phyloP scores from a whole-genome alignment of 1,140 invertebrate species.

The Metaphire vulgaris region DNA sequence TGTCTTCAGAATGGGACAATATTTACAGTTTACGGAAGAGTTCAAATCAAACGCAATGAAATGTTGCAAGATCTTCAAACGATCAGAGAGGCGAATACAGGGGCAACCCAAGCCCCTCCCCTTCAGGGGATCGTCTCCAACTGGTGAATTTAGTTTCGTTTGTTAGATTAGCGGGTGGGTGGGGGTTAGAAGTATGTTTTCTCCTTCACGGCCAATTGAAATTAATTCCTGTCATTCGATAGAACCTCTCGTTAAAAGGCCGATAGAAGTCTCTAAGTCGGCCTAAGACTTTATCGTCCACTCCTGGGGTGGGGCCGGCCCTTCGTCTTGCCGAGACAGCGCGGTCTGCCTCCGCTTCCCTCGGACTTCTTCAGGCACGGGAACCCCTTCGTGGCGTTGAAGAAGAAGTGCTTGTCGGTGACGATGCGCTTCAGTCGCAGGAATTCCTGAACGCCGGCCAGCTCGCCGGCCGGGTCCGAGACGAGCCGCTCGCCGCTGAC shows the following conservation, averaged over 20 bases:
- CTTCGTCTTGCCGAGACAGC: conserved; percentile 84
- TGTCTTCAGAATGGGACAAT: too few relatives aligned
- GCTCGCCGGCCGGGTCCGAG: conserved; percentile 73
- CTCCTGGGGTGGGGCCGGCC: conserved; percentile 78
- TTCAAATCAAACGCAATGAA: too few relatives aligned
- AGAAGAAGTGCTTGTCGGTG: conserved; percentile 84
- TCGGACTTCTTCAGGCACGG: conserved; percentile 66
- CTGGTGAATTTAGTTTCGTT: too few relatives aligned
- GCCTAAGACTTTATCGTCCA: conserved; percentile 65
- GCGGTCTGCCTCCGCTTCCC: background rate
- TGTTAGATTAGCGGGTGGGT: too few relatives aligned
- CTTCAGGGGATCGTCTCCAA: too few relatives aligned
- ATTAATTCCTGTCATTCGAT: conserved; percentile 76
- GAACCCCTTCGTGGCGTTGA: conserved; percentile 88
- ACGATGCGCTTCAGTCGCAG: conserved; percentile 73
- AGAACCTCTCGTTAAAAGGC: conserved; percentile 85
- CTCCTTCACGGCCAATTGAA: conserved; percentile 73
- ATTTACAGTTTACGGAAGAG: too few relatives aligned
- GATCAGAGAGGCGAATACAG: too few relatives aligned
- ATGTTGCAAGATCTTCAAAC: too few relatives aligned
- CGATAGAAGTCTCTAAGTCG: conserved; percentile 77
- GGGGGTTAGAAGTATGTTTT: too few relatives aligned
- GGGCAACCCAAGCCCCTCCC: too few relatives aligned
- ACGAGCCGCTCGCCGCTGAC: conserved; percentile 83
- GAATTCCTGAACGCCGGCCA: conserved; percentile 77